Conservation (phyloP, 2,888 invertebrate species). For the Temnothorax rugatulus region DNA sequence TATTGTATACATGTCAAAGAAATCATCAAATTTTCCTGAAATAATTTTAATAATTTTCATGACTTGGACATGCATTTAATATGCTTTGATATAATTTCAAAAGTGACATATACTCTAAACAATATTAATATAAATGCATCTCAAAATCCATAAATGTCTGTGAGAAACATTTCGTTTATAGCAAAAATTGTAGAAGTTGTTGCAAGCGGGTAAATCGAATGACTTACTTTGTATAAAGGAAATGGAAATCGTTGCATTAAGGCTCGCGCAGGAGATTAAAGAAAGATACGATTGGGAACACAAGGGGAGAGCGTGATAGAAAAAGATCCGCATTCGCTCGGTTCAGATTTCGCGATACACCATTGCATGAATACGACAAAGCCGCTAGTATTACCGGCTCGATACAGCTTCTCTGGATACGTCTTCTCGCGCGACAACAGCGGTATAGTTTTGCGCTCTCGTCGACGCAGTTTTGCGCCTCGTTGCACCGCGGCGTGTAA, state of each 20-base stretch:
- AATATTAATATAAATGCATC: not conserved
- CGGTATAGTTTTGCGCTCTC: conserved; percentile 7
- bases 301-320: not conserved
- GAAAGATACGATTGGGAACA: not conserved
- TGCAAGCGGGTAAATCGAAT: not conserved
- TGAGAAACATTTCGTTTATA: not conserved
- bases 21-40: not conserved
- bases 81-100: not conserved
- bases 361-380: conserved; percentile 6
- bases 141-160: not conserved
- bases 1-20: not conserved
- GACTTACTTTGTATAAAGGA: not conserved
- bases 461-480: conserved; percentile 39
- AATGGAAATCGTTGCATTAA: conserved; percentile 11
- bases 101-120: not conserved
- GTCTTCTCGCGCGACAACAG: conserved; percentile 20
- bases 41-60: not conserved
- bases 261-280: conserved; percentile 15
- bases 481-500: conserved; percentile 10
- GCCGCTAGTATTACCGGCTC: conserved; percentile 18
- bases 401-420: conserved; percentile 12
- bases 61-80: not conserved
- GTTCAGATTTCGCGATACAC: not conserved
- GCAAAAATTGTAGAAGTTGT: not conserved
- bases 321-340: conserved; percentile 11